phyloP scores from a whole-genome alignment of 2,797 vertebrate genomes.

The Cynopterus sphinx region DNA sequence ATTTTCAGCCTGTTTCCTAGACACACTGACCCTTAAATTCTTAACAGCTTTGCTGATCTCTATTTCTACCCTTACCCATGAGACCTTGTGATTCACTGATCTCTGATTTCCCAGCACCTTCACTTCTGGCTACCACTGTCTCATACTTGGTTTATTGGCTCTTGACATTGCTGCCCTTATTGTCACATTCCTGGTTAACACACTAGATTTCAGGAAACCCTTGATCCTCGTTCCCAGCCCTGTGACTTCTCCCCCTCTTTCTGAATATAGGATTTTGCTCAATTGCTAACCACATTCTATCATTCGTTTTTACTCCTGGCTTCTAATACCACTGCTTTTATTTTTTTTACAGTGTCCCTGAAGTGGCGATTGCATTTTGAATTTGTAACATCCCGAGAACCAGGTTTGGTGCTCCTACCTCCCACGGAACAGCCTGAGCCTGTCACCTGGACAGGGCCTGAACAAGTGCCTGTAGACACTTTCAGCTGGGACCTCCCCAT shows the following conservation, averaged over 20 bases:
- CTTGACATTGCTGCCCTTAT: not conserved
- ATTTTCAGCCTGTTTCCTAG: not conserved
- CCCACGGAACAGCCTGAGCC: slow-evolving; percentile 92
- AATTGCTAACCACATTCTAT: not conserved
- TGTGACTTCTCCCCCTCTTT: not conserved
- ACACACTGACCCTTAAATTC: not conserved
- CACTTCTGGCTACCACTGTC: not conserved
- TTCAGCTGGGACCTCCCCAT: slow-evolving; percentile 99
- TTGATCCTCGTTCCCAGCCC: not conserved
- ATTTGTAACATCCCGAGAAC: slow-evolving; percentile 94
- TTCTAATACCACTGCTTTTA: not conserved
- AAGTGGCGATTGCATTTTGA: slow-evolving; percentile 98
- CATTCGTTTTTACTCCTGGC: not conserved
- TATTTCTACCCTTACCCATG: not conserved
- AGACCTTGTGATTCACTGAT: not conserved
- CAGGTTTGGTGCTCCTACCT: slow-evolving; percentile 88
- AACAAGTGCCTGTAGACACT: slow-evolving; percentile 96
- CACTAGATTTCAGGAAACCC: not conserved
- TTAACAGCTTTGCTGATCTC: not conserved
- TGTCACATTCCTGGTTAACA: not conserved
- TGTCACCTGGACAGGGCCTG: slow-evolving; percentile 92
- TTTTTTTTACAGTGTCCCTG: slow-evolving; percentile 88
- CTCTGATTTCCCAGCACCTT: not conserved
- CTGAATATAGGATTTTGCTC: not conserved
- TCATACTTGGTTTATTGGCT: not conserved